A percentile compares a stretch with the other conserved stretches of the same genome.
Conservation (phyloP, 2,888 invertebrate species). For the Stictocephala bisonia region DNA sequence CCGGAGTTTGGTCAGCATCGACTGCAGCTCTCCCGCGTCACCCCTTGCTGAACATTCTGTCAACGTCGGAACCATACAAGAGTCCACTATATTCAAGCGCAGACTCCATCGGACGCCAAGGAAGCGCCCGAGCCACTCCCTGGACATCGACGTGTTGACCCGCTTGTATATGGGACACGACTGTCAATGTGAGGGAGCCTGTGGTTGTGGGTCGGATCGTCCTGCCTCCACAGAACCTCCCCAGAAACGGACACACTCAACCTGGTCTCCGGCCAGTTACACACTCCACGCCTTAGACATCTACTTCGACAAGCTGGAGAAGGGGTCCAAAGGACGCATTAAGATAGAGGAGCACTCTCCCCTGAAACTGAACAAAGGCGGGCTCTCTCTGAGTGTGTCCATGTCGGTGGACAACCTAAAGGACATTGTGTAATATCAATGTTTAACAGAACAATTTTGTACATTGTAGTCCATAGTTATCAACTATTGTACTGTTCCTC, state of each 20-base stretch:
- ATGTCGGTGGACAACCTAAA: constrained; percentile 43
- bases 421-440: constrained; percentile 37
- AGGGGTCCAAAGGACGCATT: constrained; percentile 5
- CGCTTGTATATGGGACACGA: neutral
- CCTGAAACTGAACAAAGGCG: constrained; percentile 9
- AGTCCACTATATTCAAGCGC: constrained; percentile 18
- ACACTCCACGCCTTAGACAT: constrained; percentile 44
- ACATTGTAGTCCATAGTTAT: no score
- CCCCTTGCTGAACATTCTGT: neutral
- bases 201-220: neutral
- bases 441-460: neutral
- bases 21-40: constrained; percentile 2
- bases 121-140: constrained; percentile 25
- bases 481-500: no score
- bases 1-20: constrained; percentile 23
- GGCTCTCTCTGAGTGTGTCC: constrained; percentile 41
- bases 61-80: neutral
- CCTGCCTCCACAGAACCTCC: constrained; percentile 11
- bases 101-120: constrained; percentile 20
- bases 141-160: constrained; percentile 31
- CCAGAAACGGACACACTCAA: constrained; percentile 5
- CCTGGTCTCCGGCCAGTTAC: constrained; percentile 43
- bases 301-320: constrained; percentile 42
- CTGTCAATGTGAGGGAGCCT: constrained; percentile 37
- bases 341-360: constrained; percentile 16